A percentile compares a stretch with the other conserved stretches of the same genome.
These are phyloP conservation scores for Neosalanx taihuensis DNA, from an alignment of 2,797 vertebrate species.

Conservation along the genomic window DNA sequence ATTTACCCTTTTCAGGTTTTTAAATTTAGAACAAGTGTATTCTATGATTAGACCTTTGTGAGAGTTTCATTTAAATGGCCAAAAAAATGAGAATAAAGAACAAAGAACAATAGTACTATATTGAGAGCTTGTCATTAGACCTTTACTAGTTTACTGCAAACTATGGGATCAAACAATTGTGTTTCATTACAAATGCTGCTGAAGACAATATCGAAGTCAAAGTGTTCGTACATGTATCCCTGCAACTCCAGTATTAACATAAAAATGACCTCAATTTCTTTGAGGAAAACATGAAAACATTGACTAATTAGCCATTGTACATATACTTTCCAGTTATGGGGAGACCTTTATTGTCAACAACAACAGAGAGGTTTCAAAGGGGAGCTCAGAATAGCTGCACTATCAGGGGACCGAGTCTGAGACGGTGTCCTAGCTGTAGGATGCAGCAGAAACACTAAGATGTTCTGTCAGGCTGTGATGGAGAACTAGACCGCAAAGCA, in stretches of 20 bases:
- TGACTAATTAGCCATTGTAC: slow-evolving; percentile 41
- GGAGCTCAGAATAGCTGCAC: slow-evolving; percentile 32
- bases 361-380: slow-evolving; percentile 39
- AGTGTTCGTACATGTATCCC: slow-evolving; percentile 23
- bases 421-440: background rate
- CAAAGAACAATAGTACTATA: background rate
- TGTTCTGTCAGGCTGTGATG: background rate
- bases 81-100: background rate
- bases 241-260: slow-evolving; percentile 34
- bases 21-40: background rate
- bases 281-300: slow-evolving; percentile 33
- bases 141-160: background rate
- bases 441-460: background rate
- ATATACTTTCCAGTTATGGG: slow-evolving; percentile 29
- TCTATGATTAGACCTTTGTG: background rate
- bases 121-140: background rate
- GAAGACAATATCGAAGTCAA: slow-evolving; percentile 15
- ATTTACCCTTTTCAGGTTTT: background rate
- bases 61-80: background rate
- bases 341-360: slow-evolving; percentile 37
- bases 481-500: no score
- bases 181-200: background rate
- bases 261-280: slow-evolving; percentile 37
- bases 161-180: background rate
- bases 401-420: slow-evolving; percentile 25